phyloP scores from a whole-genome alignment of 92 coral and sea anemone species.

The Bergia puertoricense region DNA sequence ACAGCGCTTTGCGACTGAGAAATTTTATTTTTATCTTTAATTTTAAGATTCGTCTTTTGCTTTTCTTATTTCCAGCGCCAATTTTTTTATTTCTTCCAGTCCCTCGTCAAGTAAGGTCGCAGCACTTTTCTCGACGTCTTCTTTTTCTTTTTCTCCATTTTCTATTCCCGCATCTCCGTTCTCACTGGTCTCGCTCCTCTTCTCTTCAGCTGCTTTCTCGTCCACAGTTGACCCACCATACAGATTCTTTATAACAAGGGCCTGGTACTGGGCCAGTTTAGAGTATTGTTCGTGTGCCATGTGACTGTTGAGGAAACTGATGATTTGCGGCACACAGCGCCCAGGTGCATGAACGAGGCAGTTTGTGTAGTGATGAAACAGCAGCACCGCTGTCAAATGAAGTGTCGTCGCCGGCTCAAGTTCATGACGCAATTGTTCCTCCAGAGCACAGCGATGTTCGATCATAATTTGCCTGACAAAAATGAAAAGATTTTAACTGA shows the following conservation, averaged over 20 bases:
- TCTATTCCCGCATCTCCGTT: slow-evolving; percentile 16
- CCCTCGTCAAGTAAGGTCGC: slow-evolving; percentile 79
- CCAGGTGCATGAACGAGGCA: slow-evolving; percentile 97
- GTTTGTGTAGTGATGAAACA: slow-evolving; percentile 89
- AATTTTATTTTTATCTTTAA: slow-evolving; percentile 17
- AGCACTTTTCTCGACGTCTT: slow-evolving; percentile 67
- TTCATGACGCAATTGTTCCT: slow-evolving; percentile 95
- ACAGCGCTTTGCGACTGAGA: neutral
- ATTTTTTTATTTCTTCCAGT: slow-evolving; percentile 76
- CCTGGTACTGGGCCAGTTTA: slow-evolving; percentile 77
- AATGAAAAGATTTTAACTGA: neutral
- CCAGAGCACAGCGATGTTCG: slow-evolving; percentile 86
- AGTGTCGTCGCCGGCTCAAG: slow-evolving; percentile 95
- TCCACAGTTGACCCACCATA: slow-evolving; percentile 65
- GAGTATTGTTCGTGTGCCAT: slow-evolving; percentile 79
- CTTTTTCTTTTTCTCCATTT: slow-evolving; percentile 46
- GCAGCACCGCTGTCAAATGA: slow-evolving; percentile 84
- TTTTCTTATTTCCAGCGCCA: slow-evolving; percentile 77
- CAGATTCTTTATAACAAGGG: slow-evolving; percentile 84
- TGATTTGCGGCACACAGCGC: slow-evolving; percentile 95
- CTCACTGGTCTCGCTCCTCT: slow-evolving; percentile 15
- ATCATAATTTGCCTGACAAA: slow-evolving; percentile 66
- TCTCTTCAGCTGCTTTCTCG: slow-evolving; percentile 58
- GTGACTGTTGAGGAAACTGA: slow-evolving; percentile 66
- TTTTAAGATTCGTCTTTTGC: slow-evolving; percentile 50